Evolutionary conservation across 2,888 invertebrate species (phyloP).

Genomic region (Hydrotaea cyrtoneurina): DNA sequence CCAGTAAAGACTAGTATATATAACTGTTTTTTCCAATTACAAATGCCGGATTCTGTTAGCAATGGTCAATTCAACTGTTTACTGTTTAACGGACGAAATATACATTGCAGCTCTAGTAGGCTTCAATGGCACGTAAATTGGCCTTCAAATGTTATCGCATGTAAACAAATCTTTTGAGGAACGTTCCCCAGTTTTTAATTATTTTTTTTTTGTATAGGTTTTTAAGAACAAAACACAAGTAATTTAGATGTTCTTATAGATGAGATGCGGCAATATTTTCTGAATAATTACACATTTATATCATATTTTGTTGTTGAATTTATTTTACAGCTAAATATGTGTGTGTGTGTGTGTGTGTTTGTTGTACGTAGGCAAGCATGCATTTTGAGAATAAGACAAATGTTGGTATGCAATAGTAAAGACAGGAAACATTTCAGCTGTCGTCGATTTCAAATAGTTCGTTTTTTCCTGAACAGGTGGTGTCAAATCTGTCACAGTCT

Average conservation of each 20-base stretch:
- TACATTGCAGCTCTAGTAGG: too few relatives aligned
- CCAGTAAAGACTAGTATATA: too few relatives aligned
- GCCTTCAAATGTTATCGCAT: too few relatives aligned
- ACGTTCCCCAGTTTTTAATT: too few relatives aligned
- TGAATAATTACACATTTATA: slow-evolving; percentile 27
- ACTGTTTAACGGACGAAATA: too few relatives aligned
- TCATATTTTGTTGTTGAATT: slow-evolving; percentile 28
- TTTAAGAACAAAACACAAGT: not conserved
- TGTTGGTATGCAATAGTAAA: slow-evolving; percentile 43
- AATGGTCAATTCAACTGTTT: too few relatives aligned
- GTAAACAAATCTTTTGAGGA: too few relatives aligned
- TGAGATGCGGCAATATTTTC: not conserved
- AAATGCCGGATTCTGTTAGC: too few relatives aligned
- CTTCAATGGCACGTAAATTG: too few relatives aligned
- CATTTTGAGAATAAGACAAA: slow-evolving; percentile 39
- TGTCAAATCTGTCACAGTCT: not conserved
- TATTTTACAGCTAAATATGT: not conserved
- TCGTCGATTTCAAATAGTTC: slow-evolving; percentile 49
- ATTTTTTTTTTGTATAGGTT: too few relatives aligned
- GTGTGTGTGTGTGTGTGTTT: too few relatives aligned
- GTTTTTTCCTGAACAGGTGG: slow-evolving; percentile 58
- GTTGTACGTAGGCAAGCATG: not conserved
- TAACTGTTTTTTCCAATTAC: too few relatives aligned
- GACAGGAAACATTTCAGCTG: slow-evolving; percentile 62
- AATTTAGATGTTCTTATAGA: slow-evolving; percentile 33